Evolutionary conservation across 2,888 invertebrate species (phyloP).

Genomic region (Sialis lutaria): DNA sequence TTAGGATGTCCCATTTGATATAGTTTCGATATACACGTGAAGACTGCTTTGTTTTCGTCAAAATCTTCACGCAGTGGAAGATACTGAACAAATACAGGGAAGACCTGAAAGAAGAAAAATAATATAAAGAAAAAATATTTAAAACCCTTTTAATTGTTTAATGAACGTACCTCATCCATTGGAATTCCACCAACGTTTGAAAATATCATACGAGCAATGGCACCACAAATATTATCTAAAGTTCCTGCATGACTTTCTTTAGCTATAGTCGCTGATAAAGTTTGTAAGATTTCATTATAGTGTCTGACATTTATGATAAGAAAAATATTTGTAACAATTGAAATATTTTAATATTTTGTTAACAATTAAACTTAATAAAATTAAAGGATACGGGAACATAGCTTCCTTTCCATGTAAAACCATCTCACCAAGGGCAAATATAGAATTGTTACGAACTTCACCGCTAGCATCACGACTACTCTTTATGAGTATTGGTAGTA

Average conservation of each 20-base stretch:
- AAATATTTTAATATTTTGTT: neutral
- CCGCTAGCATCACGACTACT: conserved; percentile 42
- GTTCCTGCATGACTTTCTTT: conserved; percentile 46
- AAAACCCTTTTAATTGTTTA: conserved; percentile 3
- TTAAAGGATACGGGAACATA: conserved; percentile 36
- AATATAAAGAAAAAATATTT: conserved; percentile 3
- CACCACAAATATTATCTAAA: conserved; percentile 62
- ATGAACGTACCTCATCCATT: conserved; percentile 38
- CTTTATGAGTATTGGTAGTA: conserved; percentile 43
- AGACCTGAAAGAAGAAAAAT: conserved; percentile 28
- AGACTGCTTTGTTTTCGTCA: conserved; percentile 53
- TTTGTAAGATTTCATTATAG: conserved; percentile 45
- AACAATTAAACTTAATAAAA: neutral
- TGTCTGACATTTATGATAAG: conserved; percentile 24
- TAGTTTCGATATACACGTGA: conserved; percentile 42
- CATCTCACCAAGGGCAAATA: conserved; percentile 59
- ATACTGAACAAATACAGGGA: conserved; percentile 50
- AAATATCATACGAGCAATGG: conserved; percentile 53
- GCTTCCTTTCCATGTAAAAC: conserved; percentile 45
- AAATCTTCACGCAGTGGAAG: conserved; percentile 57
- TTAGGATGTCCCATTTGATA: conserved; percentile 41
- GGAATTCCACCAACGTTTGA: conserved; percentile 45
- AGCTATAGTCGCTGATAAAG: conserved; percentile 44
- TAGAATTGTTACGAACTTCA: conserved; percentile 60
- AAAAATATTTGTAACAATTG: neutral